Evolutionary conservation across 2,797 vertebrate species (phyloP).

Genomic region (Sebastes kiyomatsui): DNA sequence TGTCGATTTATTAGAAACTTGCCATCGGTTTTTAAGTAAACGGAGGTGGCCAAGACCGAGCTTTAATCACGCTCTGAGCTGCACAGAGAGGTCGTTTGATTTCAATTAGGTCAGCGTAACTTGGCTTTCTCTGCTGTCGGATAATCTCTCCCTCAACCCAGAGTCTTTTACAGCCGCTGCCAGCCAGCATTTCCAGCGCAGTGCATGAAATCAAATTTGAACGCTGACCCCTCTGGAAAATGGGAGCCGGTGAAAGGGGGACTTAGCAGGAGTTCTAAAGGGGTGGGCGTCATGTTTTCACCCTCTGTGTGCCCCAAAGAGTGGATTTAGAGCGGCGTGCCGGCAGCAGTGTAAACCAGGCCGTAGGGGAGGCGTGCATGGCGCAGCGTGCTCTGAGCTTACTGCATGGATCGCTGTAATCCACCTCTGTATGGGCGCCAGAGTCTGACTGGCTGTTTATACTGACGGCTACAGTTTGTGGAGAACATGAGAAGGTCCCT

Average conservation of each 20-base stretch:
- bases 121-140: slow-evolving; percentile 56
- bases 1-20: slow-evolving; percentile 85
- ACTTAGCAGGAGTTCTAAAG: slow-evolving; percentile 62
- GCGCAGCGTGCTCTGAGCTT: slow-evolving; percentile 40
- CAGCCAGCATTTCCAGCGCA: slow-evolving; percentile 62
- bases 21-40: slow-evolving; percentile 77
- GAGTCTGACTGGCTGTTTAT: slow-evolving; percentile 57
- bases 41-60: slow-evolving; percentile 76
- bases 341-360: slow-evolving; percentile 46
- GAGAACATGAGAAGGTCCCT: slow-evolving; percentile 58
- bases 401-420: slow-evolving; percentile 61
- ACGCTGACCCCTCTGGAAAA: slow-evolving; percentile 75
- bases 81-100: slow-evolving; percentile 86
- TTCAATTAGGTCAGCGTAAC: slow-evolving; percentile 85
- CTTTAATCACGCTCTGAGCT: slow-evolving; percentile 77
- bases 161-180: slow-evolving; percentile 64
- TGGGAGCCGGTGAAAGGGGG: slow-evolving; percentile 41
- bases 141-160: slow-evolving; percentile 66
- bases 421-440: slow-evolving; percentile 58
- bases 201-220: slow-evolving; percentile 78
- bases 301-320: slow-evolving; percentile 43
- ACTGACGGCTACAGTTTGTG: slow-evolving; percentile 33
- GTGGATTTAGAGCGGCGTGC: slow-evolving; percentile 43
- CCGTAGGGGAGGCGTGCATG: slow-evolving; percentile 31
- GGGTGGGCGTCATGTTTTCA: slow-evolving; percentile 46